Base-by-base conservation (phyloP, 2,888 invertebrate species). In the Lottia scabra region DNA sequence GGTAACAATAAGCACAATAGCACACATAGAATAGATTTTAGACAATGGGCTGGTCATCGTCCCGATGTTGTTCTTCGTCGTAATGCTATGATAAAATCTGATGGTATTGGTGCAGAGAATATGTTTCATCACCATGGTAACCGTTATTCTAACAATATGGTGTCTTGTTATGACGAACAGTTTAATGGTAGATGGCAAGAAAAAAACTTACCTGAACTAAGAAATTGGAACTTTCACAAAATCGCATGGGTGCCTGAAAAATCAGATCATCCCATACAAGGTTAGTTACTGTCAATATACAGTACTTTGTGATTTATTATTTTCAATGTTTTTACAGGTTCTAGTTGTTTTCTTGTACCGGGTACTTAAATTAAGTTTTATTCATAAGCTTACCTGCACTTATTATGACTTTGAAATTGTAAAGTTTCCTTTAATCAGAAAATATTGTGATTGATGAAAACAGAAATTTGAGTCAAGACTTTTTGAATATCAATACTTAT, bases 141-240 rank as follows among this genome's bases (percentile, higher is more conserved):
- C 46, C 74, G 76, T 30, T 88, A 88, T 72, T 81, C 83, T 26
- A 87, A 87, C 77, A 88, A 88, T 77, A 80, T 84, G 81, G 83
- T 89, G 63, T 84, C 88, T 0, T 85, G 86, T 84, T 89, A 89
- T 76, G 89, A 89, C 78, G 88, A 89, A 71, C 82, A 87, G 67
- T 88, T 83, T 78, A 86, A 87, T 72, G 83, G 88, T 2, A 78
- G 87, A 69, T 82, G 85, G 79, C 73, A 79, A 15, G 85, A 83
- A 70, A 79, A 81, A 44, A 72, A 75, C 15, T 74, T 88, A 19
- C 87, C 88, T 8, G 77, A 81, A 10, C 76, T 84, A 38, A 70
- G 89, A 65, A 76, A 81, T 43, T 89, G 88, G 88, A 85, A 88
- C 70, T 77, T 86, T 64, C 85, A 87, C 70, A 77, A 78, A 43